These are phyloP conservation scores for Harpagoxenus sublaevis DNA, from an alignment of 2,888 invertebrate species.

Conservation along the genomic window DNA sequence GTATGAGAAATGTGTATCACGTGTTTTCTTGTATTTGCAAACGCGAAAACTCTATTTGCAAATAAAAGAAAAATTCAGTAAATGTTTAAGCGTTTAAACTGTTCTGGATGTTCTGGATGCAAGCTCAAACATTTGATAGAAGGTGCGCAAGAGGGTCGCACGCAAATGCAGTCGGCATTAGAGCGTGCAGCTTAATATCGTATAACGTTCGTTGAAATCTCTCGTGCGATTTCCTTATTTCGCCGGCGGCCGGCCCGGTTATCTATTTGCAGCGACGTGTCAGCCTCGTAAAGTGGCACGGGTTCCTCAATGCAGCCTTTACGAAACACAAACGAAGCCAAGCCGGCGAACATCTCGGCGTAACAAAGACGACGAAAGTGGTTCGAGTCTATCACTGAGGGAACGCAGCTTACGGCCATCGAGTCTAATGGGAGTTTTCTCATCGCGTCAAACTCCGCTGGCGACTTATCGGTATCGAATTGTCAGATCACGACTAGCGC, in stretches of 20 bases:
- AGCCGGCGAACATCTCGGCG: constrained; percentile 61
- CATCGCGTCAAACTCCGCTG: constrained; percentile 51
- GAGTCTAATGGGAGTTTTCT: constrained; percentile 63
- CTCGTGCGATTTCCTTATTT: constrained; percentile 62
- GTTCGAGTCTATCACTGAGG: constrained; percentile 57
- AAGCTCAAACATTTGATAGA: constrained; percentile 3
- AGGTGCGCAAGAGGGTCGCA: neutral
- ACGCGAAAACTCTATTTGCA: neutral
- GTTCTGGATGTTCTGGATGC: neutral
- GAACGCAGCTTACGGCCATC: constrained; percentile 52
- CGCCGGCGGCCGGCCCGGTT: constrained; percentile 29
- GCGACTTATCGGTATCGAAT: constrained; percentile 54
- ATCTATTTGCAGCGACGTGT: constrained; percentile 49
- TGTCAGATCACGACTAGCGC: constrained; percentile 47
- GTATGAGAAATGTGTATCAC: neutral
- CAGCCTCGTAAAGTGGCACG: constrained; percentile 49
- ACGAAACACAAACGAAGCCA: constrained; percentile 57
- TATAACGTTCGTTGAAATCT: constrained; percentile 61
- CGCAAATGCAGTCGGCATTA: constrained; percentile 8
- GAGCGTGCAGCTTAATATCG: constrained; percentile 24
- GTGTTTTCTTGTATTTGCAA: neutral
- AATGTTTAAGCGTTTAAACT: constrained; percentile 14
- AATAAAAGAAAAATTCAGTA: neutral
- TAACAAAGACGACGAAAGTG: constrained; percentile 60
- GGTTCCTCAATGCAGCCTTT: constrained; percentile 54